Evolutionary conservation across 1,140 invertebrate species (phyloP), one percentile per base, ranked within the genome.

Genomic region (Calycopis cecrops): DNA sequence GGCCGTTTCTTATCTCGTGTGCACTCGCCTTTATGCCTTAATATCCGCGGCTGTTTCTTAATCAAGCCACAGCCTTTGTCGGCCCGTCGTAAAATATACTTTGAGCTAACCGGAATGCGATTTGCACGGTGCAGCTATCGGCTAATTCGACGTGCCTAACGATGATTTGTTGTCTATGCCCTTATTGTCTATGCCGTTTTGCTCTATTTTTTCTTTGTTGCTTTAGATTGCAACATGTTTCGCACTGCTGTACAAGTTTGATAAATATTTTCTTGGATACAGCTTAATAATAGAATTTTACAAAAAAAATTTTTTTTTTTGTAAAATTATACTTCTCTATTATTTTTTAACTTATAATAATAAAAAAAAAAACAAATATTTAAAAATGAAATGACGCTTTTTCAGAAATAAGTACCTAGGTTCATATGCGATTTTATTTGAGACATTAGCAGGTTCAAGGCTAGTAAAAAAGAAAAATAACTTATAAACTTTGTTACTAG

Each of bases 41-140:
- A 34, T 21, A 14, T 50, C 48, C 48, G 35, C 48, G 48, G 33
- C 34, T 47, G 48, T 50, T 50, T 33, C 48, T 12, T 35, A 50
- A 50, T 50, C 48, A 50, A 16, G 35, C 11, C 12, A 11, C 28
- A 33, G 28, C 28, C 48, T 50, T 50, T 50, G 48, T 50, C 48
- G 48, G 48, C 16, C 14, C 33, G 6, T 9, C 48, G 48, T 12
- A 14, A 50, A 12, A 50, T 34, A 50, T 47, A 7, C 14, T 12
- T 8, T 21, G 12, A 50, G 48, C 14, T 33, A n/a, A 34, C 33
- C 14, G 28, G 18, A 18, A 34, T 10, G 21, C 48, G 48, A 50
- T 50, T 50, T 50, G 48, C 48, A 34, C 48, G 48, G 48, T 50
- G 28, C 33, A 14, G 21, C 21, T 28, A 28, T 35, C 35, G 33